Conservation (phyloP, 2,888 invertebrate species). For the Onchidella celtica region DNA sequence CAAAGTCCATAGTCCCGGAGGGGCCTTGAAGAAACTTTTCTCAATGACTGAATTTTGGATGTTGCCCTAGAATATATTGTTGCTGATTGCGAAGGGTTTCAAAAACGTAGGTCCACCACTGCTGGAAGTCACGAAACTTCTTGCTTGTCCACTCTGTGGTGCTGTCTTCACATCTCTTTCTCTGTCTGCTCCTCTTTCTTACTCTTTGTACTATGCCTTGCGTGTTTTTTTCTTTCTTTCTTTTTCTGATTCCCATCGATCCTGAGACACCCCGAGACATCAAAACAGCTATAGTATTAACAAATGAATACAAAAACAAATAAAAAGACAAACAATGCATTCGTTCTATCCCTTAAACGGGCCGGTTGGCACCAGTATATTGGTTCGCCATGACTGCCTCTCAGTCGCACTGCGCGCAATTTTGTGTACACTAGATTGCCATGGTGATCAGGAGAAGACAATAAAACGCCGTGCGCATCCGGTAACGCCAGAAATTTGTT, state of each 20-base stretch:
- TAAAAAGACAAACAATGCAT: background rate
- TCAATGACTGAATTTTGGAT: no score
- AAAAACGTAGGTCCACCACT: no score
- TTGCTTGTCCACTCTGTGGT: no score
- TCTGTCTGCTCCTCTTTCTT: conserved; percentile 8
- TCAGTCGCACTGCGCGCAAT: background rate
- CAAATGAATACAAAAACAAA: background rate
- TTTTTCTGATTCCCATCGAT: background rate
- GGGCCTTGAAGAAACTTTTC: no score
- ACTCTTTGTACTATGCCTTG: no score
- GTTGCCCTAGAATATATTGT: no score
- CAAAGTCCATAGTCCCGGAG: no score
- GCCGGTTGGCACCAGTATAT: background rate
- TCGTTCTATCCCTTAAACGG: background rate
- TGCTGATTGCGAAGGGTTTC: no score
- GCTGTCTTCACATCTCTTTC: background rate
- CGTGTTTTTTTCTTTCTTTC: conserved; percentile 3
- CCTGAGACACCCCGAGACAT: background rate
- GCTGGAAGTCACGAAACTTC: no score
- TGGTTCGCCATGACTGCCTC: background rate
- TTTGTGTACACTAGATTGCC: conserved; percentile 35
- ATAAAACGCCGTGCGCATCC: conserved; percentile 33
- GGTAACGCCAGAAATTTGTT: conserved; percentile 38
- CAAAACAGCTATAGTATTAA: background rate
- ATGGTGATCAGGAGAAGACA: conserved; percentile 30